phyloP scores from a whole-genome alignment of 2,888 invertebrate genomes.

The Zygothrica quintamaculata region DNA sequence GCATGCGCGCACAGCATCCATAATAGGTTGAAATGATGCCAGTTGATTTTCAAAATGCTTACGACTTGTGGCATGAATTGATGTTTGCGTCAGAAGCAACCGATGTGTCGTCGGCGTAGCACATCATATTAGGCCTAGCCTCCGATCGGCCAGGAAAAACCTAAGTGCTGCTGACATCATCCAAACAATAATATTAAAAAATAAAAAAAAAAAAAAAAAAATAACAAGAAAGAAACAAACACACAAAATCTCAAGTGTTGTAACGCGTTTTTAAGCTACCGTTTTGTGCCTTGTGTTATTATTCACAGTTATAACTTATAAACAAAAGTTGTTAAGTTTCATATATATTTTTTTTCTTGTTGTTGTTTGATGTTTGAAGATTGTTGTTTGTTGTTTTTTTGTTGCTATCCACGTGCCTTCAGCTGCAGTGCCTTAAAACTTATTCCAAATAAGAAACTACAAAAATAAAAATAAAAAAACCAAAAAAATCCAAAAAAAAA shows the following conservation, averaged over 20 bases:
- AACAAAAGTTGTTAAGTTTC: conserved; percentile 62
- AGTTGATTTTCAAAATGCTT: conserved; percentile 68
- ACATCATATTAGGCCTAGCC: conserved; percentile 85
- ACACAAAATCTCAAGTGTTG: conserved; percentile 31
- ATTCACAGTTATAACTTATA: neutral
- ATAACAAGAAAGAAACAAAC: too few species aligned
- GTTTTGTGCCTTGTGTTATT: conserved; percentile 64
- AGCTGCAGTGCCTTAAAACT: conserved; percentile 55
- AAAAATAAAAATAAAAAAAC: conserved; percentile 1
- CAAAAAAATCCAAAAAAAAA: too few species aligned
- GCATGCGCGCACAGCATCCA: conserved; percentile 70
- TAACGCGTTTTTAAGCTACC: conserved; percentile 54
- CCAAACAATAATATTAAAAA: conserved; percentile 24
- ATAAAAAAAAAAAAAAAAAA: too few species aligned
- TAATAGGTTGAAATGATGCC: conserved; percentile 45
- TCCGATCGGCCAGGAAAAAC: conserved; percentile 84
- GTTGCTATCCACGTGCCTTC: conserved; percentile 45
- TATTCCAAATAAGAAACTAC: conserved; percentile 15
- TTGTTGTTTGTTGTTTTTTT: conserved; percentile 42
- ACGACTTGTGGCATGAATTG: conserved; percentile 81
- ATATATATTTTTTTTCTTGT: conserved; percentile 25
- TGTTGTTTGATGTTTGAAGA: conserved; percentile 58
- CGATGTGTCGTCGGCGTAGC: conserved; percentile 83
- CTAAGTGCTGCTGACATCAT: conserved; percentile 61
- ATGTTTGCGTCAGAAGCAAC: conserved; percentile 81